Evolutionary conservation across 2,888 invertebrate species (phyloP).

Genomic region (Tetropium fuscum): DNA sequence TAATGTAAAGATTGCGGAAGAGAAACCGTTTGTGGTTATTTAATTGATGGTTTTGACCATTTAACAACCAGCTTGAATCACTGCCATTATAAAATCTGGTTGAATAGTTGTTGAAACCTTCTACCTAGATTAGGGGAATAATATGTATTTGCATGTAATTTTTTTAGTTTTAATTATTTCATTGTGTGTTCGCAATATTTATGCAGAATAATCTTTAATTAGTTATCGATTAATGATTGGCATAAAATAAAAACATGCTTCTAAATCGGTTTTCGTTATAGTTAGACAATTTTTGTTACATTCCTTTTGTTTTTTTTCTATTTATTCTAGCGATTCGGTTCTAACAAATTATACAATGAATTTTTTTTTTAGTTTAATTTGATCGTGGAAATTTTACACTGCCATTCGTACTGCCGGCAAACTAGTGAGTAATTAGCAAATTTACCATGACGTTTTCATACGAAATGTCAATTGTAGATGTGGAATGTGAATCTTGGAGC

Average conservation of each 20-base stretch:
- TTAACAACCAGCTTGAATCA: slow-evolving; percentile 60
- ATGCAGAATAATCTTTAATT: slow-evolving; percentile 36
- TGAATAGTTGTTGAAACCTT: slow-evolving; percentile 54
- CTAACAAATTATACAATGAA: slow-evolving; percentile 27
- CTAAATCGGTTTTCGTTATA: slow-evolving; percentile 34
- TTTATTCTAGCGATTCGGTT: slow-evolving; percentile 33
- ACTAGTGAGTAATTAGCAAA: slow-evolving; percentile 30
- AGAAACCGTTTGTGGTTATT: slow-evolving; percentile 41
- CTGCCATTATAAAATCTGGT: slow-evolving; percentile 59
- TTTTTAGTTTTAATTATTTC: slow-evolving; percentile 50
- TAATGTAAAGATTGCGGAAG: slow-evolving; percentile 52
- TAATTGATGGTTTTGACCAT: slow-evolving; percentile 53
- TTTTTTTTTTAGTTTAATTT: slow-evolving; percentile 33
- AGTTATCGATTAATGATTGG: too few species aligned
- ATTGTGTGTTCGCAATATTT: slow-evolving; percentile 59
- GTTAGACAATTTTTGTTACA: slow-evolving; percentile 44
- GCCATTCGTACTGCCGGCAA: slow-evolving; percentile 51
- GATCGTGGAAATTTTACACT: slow-evolving; percentile 44
- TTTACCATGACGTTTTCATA: slow-evolving; percentile 28
- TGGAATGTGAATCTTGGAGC: slow-evolving; percentile 12
- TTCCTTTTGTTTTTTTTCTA: slow-evolving; percentile 42
- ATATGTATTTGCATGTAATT: slow-evolving; percentile 47
- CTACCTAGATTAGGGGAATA: slow-evolving; percentile 51
- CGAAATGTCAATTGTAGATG: slow-evolving; percentile 1
- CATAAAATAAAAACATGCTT: slow-evolving; percentile 32